Conservation (phyloP, 1,140 invertebrate species). For the Listronotus oregonensis region DNA sequence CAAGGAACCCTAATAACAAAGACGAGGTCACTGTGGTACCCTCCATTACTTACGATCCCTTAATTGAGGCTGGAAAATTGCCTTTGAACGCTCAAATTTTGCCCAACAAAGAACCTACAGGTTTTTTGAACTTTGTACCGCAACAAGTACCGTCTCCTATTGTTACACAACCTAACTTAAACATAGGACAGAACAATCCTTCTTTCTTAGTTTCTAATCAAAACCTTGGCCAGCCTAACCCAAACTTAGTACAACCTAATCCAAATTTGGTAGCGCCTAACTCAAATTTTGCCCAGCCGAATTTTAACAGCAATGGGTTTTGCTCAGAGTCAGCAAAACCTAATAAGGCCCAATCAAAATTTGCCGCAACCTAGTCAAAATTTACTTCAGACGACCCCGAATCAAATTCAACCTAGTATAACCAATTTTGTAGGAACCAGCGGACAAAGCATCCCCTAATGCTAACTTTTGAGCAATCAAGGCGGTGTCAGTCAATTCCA, state of each 20-base stretch:
- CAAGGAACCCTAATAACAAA: not conserved
- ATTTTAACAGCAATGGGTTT: no score
- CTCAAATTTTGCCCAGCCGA: no score
- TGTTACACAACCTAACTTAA: not conserved
- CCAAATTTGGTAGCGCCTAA: no score
- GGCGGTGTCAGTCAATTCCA: not conserved
- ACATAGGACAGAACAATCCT: not conserved
- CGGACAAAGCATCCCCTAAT: no score
- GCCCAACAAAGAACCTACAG: conserved; percentile 47
- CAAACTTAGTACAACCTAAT: no score
- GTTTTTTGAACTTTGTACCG: conserved; percentile 43
- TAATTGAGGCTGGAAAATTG: conserved; percentile 40
- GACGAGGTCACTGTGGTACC: conserved; percentile 57
- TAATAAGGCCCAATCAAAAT: not conserved
- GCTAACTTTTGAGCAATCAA: no score
- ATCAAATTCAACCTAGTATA: no score
- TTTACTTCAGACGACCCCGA: no score
- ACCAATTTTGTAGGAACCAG: no score
- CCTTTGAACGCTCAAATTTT: conserved; percentile 49
- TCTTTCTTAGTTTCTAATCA: not conserved
- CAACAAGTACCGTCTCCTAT: not conserved
- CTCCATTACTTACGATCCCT: conserved; percentile 56
- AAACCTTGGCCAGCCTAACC: not conserved
- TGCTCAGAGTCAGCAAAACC: no score
- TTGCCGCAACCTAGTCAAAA: not conserved